Base-by-base conservation (phyloP, 2,888 invertebrate genomes). In the Frankliniella intonsa region DNA sequence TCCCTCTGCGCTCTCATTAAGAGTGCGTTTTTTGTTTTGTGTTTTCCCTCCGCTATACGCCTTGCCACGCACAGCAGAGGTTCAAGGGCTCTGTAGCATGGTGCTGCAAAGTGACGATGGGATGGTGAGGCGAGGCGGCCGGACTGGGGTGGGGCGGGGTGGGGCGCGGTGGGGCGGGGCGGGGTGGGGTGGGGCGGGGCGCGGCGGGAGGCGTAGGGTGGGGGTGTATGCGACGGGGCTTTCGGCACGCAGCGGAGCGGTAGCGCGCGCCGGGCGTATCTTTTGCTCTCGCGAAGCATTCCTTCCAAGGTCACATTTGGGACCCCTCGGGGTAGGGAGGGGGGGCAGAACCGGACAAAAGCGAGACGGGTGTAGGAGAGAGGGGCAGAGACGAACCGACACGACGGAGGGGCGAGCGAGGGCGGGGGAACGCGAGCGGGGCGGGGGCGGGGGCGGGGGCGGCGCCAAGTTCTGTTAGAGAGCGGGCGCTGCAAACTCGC, bases 291-390 rank as follows among this genome's bases (percentile, higher is more conserved):
- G 22, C 38, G 38, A 38, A 38, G 5, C 38, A 38, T 38, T 38
- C 38, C 69, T 22, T 25, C 12, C 69, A 76, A 76, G 69, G 69
- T 76, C 69, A 76, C 69, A 76, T 76, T 76, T 76, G 11, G 69
- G 25, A 25, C 69, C 69, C 11, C 22, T 12, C 25, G 12, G 69
- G 2, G 69, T 8, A 22, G 11, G 22, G 69, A 22, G 7, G 69
- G 22, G 69, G 65, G 7, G 65, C 9, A 65, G 65, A 8, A 8
- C 38, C 38, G n/a, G 65, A 5, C 19, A n/a, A 65, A 22, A 69
- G 69, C n/a, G 22, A n/a, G 55, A 55, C 3, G 55, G 55, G 8
- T 11, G 55, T 17, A 9, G 69, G 69, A 69, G 7, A 69, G 22
- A 69, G 69, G 22, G 69, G 62, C 17, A 14, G n/a, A 62, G 62